These are phyloP conservation scores for Odontomyia ornata DNA, from an alignment of 2,888 invertebrate genomes.

Conservation along the genomic window DNA sequence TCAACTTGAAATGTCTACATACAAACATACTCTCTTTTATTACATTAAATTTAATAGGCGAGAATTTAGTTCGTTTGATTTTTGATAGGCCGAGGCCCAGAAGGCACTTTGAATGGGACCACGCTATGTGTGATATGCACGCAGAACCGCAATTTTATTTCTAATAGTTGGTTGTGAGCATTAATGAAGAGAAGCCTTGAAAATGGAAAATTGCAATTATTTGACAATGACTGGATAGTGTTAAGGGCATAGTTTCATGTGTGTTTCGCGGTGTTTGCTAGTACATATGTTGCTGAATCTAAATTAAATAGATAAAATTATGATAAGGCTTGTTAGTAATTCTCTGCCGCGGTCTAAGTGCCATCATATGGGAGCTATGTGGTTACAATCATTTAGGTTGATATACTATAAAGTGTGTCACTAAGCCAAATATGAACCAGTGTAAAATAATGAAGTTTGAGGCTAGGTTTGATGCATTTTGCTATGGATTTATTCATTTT, in stretches of 20 bases:
- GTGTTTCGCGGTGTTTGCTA: not conserved
- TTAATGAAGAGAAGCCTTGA: slow-evolving; percentile 9
- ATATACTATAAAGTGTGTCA: too few relatives aligned
- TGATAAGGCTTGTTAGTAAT: too few relatives aligned
- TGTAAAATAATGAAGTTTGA: too few relatives aligned
- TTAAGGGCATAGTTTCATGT: slow-evolving; percentile 1
- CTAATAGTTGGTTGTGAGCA: not conserved
- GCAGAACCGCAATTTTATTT: not conserved
- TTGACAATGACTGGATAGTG: slow-evolving; percentile 7
- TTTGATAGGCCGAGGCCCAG: slow-evolving; percentile 27
- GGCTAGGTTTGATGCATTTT: too few relatives aligned
- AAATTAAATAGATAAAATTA: too few relatives aligned
- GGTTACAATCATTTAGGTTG: too few relatives aligned
- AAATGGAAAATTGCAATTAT: slow-evolving; percentile 33
- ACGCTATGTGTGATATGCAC: not conserved
- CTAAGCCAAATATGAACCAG: too few relatives aligned
- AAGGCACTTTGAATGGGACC: not conserved
- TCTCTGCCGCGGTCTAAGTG: too few relatives aligned
- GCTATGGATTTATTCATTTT: too few relatives aligned
- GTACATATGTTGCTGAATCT: too few relatives aligned
- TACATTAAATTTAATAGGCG: slow-evolving; percentile 35
- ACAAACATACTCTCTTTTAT: not conserved
- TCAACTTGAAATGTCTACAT: not conserved
- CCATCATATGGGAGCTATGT: too few relatives aligned
- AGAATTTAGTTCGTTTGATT: slow-evolving; percentile 40